Evolutionary conservation across 2,888 invertebrate genomes (phyloP), one percentile per base, ranked within the genome.

Genomic region (Amiota minor): DNA sequence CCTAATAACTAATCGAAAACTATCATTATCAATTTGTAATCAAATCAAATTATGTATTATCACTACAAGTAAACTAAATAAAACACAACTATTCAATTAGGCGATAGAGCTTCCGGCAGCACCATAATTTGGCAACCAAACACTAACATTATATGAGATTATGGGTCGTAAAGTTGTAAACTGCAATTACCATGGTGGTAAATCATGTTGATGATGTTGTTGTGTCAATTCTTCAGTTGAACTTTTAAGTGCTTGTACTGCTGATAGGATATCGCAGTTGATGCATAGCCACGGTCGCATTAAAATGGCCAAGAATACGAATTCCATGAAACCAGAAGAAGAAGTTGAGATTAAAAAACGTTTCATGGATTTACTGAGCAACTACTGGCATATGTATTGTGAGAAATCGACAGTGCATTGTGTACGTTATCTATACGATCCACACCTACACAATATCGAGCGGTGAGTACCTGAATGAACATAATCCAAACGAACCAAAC

Each of bases 351-450:
- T 65, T 20, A 18, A 77, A 9, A 79, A 79, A 45, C 47, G 35
- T 45, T 76, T 87, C 20, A 76, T 70, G 72, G 76, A 84, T 18
- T 74, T 88, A 59, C 35, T 86, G 8, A 77, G 74, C 20, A 74
- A 73, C 16, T 87, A 88, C 61, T 86, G 87, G 77, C 83, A 83
- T n/a, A 77, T 75, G 53, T 89, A 89, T 74, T 89, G 88, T 53
- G 78, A 85, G 45, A 84, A 84, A 62, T 87, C 89, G 0, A 85
- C 89, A 0, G 80, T 89, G 11, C 89, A 89, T 72, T 88, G 89
- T 47, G 83, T 89, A 23, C 82, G 84, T 53, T 89, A 89, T 76
- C 77, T 89, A 3, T 84, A 86, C 47, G 87, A 88, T 75, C 75
- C 84, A 10, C 79, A 80, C 14, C 61, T 89, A n/a, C 84, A 82